Conservation (phyloP, 2,113 vertebrate genomes). For the Amphiprion percula region DNA sequence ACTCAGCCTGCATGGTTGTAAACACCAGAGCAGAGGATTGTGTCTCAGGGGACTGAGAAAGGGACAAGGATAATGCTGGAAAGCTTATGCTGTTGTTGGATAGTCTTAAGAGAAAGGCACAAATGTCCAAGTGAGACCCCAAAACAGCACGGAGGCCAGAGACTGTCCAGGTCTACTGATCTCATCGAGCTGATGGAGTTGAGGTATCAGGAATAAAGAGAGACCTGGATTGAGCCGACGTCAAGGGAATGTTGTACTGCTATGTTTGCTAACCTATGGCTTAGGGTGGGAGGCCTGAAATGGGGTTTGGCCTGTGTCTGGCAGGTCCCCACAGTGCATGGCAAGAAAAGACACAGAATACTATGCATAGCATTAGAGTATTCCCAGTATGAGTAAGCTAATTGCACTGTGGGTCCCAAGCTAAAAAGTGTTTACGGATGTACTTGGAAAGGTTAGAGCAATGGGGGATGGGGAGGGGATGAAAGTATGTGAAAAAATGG, state of each 20-base stretch:
- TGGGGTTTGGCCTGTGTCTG: slow-evolving; percentile 32
- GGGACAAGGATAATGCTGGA: slow-evolving; percentile 43
- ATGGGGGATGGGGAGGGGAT: slow-evolving; percentile 7
- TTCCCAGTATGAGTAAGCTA: slow-evolving; percentile 35
- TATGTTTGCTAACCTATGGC: slow-evolving; percentile 35
- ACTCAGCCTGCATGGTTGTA: slow-evolving; percentile 24
- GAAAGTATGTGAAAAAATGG: slow-evolving; percentile 16
- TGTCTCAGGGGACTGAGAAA: slow-evolving; percentile 8
- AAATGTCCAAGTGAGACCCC: slow-evolving; percentile 49
- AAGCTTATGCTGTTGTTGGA: slow-evolving; percentile 31
- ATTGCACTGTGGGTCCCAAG: slow-evolving; percentile 32
- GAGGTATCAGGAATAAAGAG: slow-evolving; percentile 36
- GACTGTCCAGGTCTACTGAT: slow-evolving; percentile 60
- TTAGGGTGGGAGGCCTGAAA: slow-evolving; percentile 45
- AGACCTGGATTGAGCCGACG: slow-evolving; percentile 14
- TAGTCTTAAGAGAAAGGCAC: slow-evolving; percentile 19
- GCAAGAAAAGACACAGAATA: slow-evolving; percentile 45
- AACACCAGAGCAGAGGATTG: slow-evolving; percentile 37
- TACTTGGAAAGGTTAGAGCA: slow-evolving; percentile 38
- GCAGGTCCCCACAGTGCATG: slow-evolving; percentile 33
- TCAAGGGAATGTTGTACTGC: slow-evolving; percentile 27
- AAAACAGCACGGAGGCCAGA: slow-evolving; percentile 39
- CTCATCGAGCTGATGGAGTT: slow-evolving; percentile 42
- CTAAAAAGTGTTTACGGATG: slow-evolving; percentile 55
- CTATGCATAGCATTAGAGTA: slow-evolving; percentile 35